Base-by-base conservation (phyloP, 2,113 vertebrate genomes). In the Onychostoma macrolepis region DNA sequence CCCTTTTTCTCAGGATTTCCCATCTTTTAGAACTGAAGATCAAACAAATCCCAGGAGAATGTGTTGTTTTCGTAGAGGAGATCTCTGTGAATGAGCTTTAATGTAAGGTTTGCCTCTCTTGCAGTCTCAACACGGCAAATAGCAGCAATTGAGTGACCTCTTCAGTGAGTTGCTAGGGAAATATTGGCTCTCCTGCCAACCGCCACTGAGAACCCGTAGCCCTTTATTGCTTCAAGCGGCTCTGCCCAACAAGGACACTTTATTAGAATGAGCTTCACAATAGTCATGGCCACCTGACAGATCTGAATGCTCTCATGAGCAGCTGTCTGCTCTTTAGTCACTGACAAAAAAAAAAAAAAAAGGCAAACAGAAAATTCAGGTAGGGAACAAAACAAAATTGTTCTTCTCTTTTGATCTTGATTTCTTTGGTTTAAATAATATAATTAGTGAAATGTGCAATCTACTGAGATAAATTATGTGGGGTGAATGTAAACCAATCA, bases 81-180 rank as follows among this genome's bases (percentile, higher is more conserved):
- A 56, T 48, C 48, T 78, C 28, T 36, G 50, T 56, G 77, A 74
- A 41, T 38, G 77, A 79, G 48, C 48, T 77, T 77, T 30, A 19
- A 30, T 78, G 33, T 58, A 36, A 2, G 43, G 26, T 21, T 24
- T 26, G 41, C n/a, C 41, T 17, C 41, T 28, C 30, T 56, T 38
- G 19, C 24, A 63, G 38, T 80, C 78, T n/a, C 28, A 36, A n/a
- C 28, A 56, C 80, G 48, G 21, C 56, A 87, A 83, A 88, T 79
- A 69, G 84, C 72, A 86, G 50, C 69, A 61, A 53, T 67, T 28
- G 75, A 58, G 48, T 53, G 61, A 81, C 24, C 79, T 71, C 75
- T 71, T 86, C 63, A 83, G 84, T n/a, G 38, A 80, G 74, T 67
- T 86, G 38, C 75, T 84, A 58, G 74, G 85, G 72, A 86, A 86